Percentiles rank a stretch among this genome's conserved stretches.
Evolutionary conservation across 2,113 vertebrate genomes (phyloP).

Genomic region (Mixornis gularis): DNA sequence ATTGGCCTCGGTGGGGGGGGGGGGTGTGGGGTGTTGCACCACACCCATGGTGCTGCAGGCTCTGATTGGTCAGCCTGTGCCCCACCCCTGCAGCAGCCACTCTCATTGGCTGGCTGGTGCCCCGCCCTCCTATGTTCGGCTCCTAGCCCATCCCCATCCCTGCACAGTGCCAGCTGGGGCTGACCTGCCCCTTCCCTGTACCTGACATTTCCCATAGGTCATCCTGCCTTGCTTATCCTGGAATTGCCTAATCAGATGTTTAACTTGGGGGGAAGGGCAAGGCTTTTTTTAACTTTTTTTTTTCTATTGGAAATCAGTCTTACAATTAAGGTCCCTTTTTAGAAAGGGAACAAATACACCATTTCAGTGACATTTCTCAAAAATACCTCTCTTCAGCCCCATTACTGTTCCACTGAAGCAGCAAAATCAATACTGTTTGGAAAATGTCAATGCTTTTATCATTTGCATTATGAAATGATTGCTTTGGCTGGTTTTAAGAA

Average conservation of each 20-base stretch:
- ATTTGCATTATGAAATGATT: background rate
- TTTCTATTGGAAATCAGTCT: background rate
- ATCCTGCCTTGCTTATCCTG: background rate
- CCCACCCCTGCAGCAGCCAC: background rate
- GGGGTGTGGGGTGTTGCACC: background rate
- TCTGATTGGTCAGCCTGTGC: background rate
- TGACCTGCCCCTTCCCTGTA: background rate
- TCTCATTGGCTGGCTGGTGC: background rate
- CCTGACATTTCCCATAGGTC: slow-evolving; percentile 8
- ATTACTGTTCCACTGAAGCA: background rate
- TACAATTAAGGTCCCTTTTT: background rate
- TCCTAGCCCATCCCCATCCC: background rate
- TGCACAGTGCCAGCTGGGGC: background rate
- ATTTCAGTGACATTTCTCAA: background rate
- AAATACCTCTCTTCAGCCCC: background rate
- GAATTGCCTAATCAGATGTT: slow-evolving; percentile 24
- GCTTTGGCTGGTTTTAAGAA: background rate
- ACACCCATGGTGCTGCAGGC: background rate
- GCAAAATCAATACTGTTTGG: background rate
- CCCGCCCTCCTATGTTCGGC: background rate
- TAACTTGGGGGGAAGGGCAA: background rate
- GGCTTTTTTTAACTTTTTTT: background rate
- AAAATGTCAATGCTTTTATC: background rate
- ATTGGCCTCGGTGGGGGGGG: background rate
- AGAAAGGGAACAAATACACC: background rate